Conservation (phyloP, 2,888 invertebrate genomes). For the Trileptium ribeirensis region DNA sequence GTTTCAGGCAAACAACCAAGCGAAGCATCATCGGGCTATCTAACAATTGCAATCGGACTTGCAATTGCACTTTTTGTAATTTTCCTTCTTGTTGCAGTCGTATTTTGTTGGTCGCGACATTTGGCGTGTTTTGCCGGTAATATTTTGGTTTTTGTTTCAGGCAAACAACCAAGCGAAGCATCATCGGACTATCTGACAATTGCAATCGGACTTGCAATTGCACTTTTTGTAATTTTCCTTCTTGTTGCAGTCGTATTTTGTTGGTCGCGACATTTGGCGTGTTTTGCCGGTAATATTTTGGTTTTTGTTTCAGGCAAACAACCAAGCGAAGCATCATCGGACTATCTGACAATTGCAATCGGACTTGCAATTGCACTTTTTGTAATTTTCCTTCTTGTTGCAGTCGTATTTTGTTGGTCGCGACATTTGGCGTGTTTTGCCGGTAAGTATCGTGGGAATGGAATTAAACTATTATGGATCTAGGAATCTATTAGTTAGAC, state of each 20-base stretch:
- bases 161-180: neutral
- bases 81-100: neutral
- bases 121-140: neutral
- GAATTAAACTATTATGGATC: too few relatives aligned
- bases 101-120: neutral
- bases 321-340: neutral
- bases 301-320: neutral
- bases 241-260: neutral
- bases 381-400: neutral
- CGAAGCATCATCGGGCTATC: neutral
- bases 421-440: neutral
- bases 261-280: neutral
- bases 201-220: neutral
- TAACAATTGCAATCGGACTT: neutral
- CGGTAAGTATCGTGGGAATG: too few relatives aligned
- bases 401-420: neutral
- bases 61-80: neutral
- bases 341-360: neutral
- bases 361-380: neutral
- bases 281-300: neutral
- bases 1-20: neutral
- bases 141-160: too few relatives aligned
- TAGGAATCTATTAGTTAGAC: too few relatives aligned
- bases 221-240: neutral
- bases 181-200: neutral